These are phyloP conservation scores for Ichneumon xanthorius DNA, from an alignment of 2,888 invertebrate species.

Conservation along the genomic window DNA sequence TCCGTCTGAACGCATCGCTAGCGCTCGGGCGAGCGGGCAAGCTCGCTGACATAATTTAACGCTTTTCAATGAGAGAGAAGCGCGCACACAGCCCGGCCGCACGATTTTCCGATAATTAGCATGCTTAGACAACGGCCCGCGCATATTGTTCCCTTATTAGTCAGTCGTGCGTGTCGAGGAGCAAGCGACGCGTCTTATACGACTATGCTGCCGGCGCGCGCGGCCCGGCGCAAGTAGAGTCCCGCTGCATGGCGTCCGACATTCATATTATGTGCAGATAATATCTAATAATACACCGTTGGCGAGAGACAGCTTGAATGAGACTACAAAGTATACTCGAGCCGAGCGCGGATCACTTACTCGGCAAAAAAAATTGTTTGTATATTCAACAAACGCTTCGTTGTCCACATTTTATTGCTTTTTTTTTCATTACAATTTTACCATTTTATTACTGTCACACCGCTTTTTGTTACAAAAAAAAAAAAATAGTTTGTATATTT, in stretches of 20 bases:
- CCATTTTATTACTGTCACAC: no score
- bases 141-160: constrained; percentile 66
- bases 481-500: no score
- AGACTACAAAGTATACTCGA: constrained; percentile 21
- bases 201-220: constrained; percentile 2
- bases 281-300: constrained; percentile 44
- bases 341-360: constrained; percentile 1
- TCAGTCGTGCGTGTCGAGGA: constrained; percentile 64
- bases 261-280: constrained; percentile 48
- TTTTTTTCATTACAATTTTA: no score
- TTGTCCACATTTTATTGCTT: no score
- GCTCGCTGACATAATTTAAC: constrained; percentile 77
- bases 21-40: constrained; percentile 57
- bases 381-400: no score
- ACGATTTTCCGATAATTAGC: constrained; percentile 80
- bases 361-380: no score
- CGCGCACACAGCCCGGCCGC: constrained; percentile 12
- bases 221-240: constrained; percentile 26
- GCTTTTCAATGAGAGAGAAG: constrained; percentile 79
- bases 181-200: constrained; percentile 50
- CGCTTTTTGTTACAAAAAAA: no score
- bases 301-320: constrained; percentile 4
- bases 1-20: constrained; percentile 78
- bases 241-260: constrained; percentile 34
- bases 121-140: constrained; percentile 65